These are phyloP conservation scores for Patiria miniata DNA, from an alignment of 35 echinoderm and acorn worm species.

Conservation along the genomic window DNA sequence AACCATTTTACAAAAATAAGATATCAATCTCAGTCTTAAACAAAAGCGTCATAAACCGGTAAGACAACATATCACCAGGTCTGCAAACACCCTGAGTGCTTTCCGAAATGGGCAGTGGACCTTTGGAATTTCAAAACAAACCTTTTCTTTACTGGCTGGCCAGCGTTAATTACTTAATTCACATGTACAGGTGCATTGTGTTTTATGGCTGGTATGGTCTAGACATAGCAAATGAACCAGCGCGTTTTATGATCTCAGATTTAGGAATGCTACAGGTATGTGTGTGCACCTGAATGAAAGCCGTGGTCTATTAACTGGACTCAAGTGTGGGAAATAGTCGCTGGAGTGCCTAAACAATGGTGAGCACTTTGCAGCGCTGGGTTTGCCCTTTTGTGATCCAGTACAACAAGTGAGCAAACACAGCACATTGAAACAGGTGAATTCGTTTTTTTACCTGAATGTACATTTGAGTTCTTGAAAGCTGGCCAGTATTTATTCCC, in stretches of 20 bases:
- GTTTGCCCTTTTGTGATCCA: too few relatives aligned
- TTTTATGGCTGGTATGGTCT: constrained; percentile 2
- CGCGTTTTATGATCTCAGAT: not conserved
- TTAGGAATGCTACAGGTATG: not conserved
- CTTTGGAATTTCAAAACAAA: not conserved
- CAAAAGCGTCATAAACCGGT: too few relatives aligned
- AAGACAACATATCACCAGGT: too few relatives aligned
- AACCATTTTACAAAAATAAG: too few relatives aligned
- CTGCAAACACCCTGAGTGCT: too few relatives aligned
- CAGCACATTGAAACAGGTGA: too few relatives aligned
- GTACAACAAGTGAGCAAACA: too few relatives aligned
- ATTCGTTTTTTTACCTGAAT: too few relatives aligned
- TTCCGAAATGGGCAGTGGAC: not conserved
- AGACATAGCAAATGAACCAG: not conserved
- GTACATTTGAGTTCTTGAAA: too few relatives aligned
- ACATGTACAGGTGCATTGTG: not conserved
- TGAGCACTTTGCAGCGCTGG: too few relatives aligned
- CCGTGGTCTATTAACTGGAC: not conserved
- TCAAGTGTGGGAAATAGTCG: constrained; percentile 8
- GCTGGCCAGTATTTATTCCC: too few relatives aligned
- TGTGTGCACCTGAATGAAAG: not conserved
- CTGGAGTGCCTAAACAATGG: not conserved
- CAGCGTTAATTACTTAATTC: not conserved
- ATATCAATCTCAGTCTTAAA: too few relatives aligned
- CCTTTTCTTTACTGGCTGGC: not conserved